These are phyloP conservation scores for Heteractis magnifica DNA, from an alignment of 92 coral and sea anemone species.

Conservation along the genomic window DNA sequence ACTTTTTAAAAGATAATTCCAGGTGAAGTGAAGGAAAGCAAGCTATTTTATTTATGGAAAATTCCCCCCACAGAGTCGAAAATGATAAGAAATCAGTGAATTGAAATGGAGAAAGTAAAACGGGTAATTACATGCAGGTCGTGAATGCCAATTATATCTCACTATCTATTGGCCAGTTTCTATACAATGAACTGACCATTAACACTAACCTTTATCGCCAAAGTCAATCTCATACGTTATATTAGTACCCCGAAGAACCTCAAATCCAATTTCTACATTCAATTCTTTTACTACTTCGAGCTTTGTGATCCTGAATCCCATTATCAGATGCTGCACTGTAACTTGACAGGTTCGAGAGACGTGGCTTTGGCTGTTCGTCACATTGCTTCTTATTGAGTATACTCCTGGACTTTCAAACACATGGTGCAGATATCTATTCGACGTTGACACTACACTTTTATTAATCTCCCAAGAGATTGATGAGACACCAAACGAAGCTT, in stretches of 20 bases:
- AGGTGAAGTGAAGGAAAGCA: too few relatives aligned
- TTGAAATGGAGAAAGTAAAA: too few relatives aligned
- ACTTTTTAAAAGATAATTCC: too few relatives aligned
- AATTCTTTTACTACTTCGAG: constrained; percentile 30
- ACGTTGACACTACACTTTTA: neutral
- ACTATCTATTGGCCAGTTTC: too few relatives aligned
- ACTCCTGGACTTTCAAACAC: constrained; percentile 57
- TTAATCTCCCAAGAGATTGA: constrained; percentile 32
- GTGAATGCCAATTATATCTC: too few relatives aligned
- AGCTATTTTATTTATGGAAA: too few relatives aligned
- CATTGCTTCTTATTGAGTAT: constrained; percentile 47
- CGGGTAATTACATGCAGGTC: too few relatives aligned
- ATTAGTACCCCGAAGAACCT: constrained; percentile 57
- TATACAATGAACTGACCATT: neutral
- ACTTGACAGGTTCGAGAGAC: constrained; percentile 41
- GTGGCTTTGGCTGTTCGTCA: constrained; percentile 36
- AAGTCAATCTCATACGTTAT: constrained; percentile 63
- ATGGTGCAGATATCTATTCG: constrained; percentile 26
- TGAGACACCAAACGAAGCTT: constrained; percentile 33
- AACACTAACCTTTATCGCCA: constrained; percentile 71
- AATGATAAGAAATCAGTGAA: too few relatives aligned
- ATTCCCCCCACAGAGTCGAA: too few relatives aligned
- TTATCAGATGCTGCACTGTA: constrained; percentile 46
- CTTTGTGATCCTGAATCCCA: constrained; percentile 47
- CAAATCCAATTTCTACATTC: constrained; percentile 46